phyloP scores from a whole-genome alignment of 2,888 invertebrate species.

The Drosophila koepferae region DNA sequence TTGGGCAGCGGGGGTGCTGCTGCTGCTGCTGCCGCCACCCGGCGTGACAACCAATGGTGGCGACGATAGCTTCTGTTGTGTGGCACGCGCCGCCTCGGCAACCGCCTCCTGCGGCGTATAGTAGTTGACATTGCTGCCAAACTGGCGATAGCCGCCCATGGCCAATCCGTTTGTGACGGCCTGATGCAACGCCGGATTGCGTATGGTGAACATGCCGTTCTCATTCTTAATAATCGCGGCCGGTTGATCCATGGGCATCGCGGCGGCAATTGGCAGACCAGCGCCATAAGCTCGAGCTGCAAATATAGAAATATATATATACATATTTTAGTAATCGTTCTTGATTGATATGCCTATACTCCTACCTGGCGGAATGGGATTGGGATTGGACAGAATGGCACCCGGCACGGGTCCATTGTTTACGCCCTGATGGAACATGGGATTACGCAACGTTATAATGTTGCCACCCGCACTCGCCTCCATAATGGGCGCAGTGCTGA shows the following conservation, averaged over 20 bases:
- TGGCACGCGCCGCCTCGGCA: conserved; percentile 80
- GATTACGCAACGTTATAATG: conserved; percentile 92
- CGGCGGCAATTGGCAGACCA: conserved; percentile 66
- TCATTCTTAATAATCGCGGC: conserved; percentile 90
- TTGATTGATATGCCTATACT: too few relatives aligned
- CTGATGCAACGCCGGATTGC: conserved; percentile 88
- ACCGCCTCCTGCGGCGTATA: conserved; percentile 83
- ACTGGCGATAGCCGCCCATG: conserved; percentile 82
- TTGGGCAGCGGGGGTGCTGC: neutral
- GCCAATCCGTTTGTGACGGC: conserved; percentile 84
- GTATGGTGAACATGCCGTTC: conserved; percentile 93
- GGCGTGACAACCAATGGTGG: conserved; percentile 34
- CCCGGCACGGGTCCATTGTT: conserved; percentile 53
- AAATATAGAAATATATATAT: neutral
- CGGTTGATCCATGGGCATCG: conserved; percentile 86
- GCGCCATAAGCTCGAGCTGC: conserved; percentile 66
- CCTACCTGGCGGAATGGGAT: conserved; percentile 70
- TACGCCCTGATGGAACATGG: conserved; percentile 87
- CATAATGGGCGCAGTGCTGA: conserved; percentile 40
- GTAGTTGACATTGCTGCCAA: conserved; percentile 82
- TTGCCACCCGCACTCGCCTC: conserved; percentile 82
- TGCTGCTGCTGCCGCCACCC: conserved; percentile 3
- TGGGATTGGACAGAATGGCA: conserved; percentile 65
- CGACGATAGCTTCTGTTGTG: conserved; percentile 60
- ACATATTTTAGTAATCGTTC: neutral